A percentile compares a stretch with the other conserved stretches of the same genome.
Evolutionary conservation across 2,113 vertebrate species (phyloP).

Genomic region (Neolamprologus modestus): DNA sequence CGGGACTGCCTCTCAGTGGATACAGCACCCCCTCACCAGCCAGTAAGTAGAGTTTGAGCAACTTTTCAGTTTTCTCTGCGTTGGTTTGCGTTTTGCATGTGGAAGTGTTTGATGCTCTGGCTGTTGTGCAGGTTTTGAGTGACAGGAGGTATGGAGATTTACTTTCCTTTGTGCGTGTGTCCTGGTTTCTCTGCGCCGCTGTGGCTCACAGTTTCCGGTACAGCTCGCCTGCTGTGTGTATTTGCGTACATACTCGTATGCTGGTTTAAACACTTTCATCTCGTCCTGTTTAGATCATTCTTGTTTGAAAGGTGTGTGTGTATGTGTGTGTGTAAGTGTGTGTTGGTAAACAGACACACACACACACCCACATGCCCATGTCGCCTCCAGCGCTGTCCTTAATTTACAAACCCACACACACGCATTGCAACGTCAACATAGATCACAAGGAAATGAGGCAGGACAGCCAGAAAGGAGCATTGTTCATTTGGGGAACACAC

Average conservation of each 20-base stretch:
- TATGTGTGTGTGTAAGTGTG: background rate
- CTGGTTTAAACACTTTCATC: conserved; percentile 40
- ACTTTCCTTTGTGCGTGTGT: background rate
- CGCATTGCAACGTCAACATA: conserved; percentile 25
- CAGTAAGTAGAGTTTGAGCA: conserved; percentile 78
- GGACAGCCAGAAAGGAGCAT: conserved; percentile 30
- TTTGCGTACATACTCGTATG: background rate
- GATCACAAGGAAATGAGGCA: conserved; percentile 42
- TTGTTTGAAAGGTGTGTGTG: background rate
- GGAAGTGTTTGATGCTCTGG: background rate
- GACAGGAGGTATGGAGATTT: background rate
- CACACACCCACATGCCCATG: background rate
- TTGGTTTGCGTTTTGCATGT: background rate
- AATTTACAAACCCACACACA: conserved; percentile 47
- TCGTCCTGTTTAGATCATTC: conserved; percentile 27
- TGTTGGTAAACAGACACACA: conserved; percentile 32
- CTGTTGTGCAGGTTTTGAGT: background rate
- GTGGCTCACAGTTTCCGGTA: background rate
- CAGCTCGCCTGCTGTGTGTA: background rate
- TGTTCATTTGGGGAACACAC: conserved; percentile 39
- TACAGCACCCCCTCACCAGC: conserved; percentile 96
- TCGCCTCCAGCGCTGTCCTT: conserved; percentile 54
- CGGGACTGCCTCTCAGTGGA: conserved; percentile 85
- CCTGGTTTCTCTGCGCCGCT: conserved; percentile 2
- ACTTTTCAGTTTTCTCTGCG: background rate